Conservation (phyloP, 2,888 invertebrate genomes). For the Nephrotoma guestfalica region DNA sequence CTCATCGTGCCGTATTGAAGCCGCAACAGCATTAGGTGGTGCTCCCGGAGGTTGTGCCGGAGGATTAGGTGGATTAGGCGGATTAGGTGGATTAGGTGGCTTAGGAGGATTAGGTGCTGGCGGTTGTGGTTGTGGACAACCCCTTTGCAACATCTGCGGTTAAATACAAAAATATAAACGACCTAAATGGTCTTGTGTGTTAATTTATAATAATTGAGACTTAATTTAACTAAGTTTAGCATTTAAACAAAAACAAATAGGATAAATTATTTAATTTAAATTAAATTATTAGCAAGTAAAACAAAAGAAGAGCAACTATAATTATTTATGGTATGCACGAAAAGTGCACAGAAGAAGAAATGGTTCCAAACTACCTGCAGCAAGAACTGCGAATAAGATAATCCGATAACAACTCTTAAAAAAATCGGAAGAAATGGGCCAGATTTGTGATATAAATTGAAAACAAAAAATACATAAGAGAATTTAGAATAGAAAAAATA, state of each 20-base stretch:
- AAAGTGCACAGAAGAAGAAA: no score
- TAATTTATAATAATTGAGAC: not conserved
- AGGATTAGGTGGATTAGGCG: not conserved
- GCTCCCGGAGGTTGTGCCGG: not conserved
- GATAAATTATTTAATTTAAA: not conserved
- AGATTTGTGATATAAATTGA: not conserved
- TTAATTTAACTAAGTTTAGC: not conserved
- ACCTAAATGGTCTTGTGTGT: not conserved
- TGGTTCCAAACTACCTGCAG: not conserved
- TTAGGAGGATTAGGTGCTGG: not conserved
- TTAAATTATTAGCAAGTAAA: not conserved
- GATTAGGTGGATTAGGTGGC: not conserved
- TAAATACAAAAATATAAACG: not conserved
- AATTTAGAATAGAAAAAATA: not conserved
- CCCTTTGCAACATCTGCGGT: not conserved
- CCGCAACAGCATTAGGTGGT: not conserved
- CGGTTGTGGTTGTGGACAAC: not conserved
- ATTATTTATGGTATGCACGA: not conserved
- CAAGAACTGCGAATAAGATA: not conserved
- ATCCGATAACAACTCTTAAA: not conserved
- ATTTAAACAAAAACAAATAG: not conserved
- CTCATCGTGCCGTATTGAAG: not conserved
- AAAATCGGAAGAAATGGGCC: not conserved
- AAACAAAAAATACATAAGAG: not conserved
- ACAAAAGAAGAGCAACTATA: not conserved